Evolutionary conservation across 2,113 vertebrate species (phyloP).

Genomic region (Psittacula cyanocephala): DNA sequence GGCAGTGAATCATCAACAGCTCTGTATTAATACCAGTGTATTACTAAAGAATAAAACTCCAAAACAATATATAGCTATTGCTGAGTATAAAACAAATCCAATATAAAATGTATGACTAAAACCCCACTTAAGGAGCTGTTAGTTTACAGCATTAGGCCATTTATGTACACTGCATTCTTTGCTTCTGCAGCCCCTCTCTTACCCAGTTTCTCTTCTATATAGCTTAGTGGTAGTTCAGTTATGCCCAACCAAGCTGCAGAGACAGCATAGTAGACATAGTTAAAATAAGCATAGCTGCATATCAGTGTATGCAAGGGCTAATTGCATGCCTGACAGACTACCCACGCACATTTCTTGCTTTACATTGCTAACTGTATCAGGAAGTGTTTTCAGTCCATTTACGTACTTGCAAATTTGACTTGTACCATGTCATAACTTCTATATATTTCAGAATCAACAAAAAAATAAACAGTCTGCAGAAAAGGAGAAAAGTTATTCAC

Average conservation of each 20-base stretch:
- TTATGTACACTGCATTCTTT: background rate
- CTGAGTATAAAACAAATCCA: background rate
- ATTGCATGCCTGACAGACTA: background rate
- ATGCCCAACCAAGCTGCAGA: background rate
- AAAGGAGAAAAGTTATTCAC: background rate
- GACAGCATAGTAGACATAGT: background rate
- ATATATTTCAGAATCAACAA: background rate
- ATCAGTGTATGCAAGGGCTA: background rate
- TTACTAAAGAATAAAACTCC: background rate
- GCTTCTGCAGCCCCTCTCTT: background rate
- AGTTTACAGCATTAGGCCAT: background rate
- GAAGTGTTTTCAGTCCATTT: background rate
- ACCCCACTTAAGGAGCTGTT: background rate
- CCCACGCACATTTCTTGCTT: background rate
- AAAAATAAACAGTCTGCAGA: background rate
- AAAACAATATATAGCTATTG: background rate
- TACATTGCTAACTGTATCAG: background rate
- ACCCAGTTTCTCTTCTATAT: background rate
- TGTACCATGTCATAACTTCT: background rate
- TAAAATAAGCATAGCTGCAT: background rate
- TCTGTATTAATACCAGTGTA: background rate
- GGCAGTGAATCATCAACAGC: too few relatives aligned
- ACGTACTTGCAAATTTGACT: background rate
- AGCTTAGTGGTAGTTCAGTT: background rate
- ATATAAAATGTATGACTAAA: background rate